Base-by-base conservation (phyloP, 2,888 invertebrate genomes). In the Leucophora obtusa region DNA sequence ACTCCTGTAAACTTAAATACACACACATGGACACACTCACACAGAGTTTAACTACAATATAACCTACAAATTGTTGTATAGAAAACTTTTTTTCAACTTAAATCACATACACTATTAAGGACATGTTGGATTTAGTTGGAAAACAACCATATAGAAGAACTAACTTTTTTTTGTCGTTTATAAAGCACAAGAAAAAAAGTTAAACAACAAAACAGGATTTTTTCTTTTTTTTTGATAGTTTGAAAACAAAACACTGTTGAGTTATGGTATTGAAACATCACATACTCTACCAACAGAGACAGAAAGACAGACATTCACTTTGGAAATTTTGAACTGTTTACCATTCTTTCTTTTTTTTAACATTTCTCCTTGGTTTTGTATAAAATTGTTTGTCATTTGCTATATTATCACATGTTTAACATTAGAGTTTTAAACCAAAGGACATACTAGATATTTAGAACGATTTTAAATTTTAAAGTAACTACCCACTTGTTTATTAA, bases 51-150 rank as follows among this genome's bases (percentile, higher is more conserved):
- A n/a, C 43, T n/a, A 47, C 43, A n/a, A n/a, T n/a, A n/a, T n/a
- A 47, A n/a, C 6, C 43, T n/a, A 47, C 43, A 47, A 47, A 47
- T 47, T 47, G 43, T 47, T 47, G n/a, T 47, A 47, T n/a, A n/a
- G 43, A 47, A n/a, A n/a, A n/a, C 1, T 38, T 38, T 38, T 38
- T 11, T 38, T 38, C n/a, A n/a, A 28, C 28, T 28, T 7, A 47
- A 47, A 47, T 47, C 43, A 47, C 43, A 47, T 47, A 14, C 43
- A n/a, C 43, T 47, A 47, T 47, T 47, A 47, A 47, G n/a, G 43
- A 38, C 38, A 38, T 38, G 38, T 38, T 38, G 38, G 38, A 38
- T 35, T 35, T 35, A 35, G 35, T 9, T 10, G 35, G 7, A 35
- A 35, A 8, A 10, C 8, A 10, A 35, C 8, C 35, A 35, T 35